phyloP scores from a whole-genome alignment of 2,888 invertebrate species.

The Trachelus tabidus region DNA sequence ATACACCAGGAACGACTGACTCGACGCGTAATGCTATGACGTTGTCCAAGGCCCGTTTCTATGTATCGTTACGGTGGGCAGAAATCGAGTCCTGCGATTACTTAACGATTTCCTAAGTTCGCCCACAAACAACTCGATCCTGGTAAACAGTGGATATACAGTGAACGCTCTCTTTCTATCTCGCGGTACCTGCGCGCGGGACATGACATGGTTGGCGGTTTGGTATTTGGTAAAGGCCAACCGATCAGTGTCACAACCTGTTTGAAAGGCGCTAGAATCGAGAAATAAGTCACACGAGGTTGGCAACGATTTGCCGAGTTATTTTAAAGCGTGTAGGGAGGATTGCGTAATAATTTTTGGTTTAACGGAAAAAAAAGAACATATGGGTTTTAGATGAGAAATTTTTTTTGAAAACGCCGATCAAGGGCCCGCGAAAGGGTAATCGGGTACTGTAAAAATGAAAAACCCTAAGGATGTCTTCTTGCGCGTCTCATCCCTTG shows the following conservation, averaged over 20 bases:
- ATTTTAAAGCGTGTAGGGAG: conserved; percentile 28
- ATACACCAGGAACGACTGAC: neutral
- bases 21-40: neutral
- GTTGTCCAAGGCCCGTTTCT: neutral
- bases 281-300: conserved; percentile 13
- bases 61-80: neutral
- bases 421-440: neutral
- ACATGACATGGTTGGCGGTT: conserved; percentile 57
- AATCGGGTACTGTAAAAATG: neutral
- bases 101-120: conserved; percentile 3
- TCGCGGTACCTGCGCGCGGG: neutral
- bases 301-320: neutral
- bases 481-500: neutral
- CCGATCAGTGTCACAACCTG: conserved; percentile 64
- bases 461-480: neutral
- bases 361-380: neutral
- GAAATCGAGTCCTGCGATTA: neutral
- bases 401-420: too few species aligned
- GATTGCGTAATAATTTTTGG: neutral
- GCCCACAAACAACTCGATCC: conserved; percentile 26
- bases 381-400: neutral
- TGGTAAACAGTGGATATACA: conserved; percentile 38
- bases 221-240: conserved; percentile 66
- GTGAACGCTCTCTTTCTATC: conserved; percentile 18
- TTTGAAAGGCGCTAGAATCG: conserved; percentile 62